These are phyloP conservation scores for Drosophila mayri DNA, from an alignment of 1,140 invertebrate species.

Conservation along the genomic window DNA sequence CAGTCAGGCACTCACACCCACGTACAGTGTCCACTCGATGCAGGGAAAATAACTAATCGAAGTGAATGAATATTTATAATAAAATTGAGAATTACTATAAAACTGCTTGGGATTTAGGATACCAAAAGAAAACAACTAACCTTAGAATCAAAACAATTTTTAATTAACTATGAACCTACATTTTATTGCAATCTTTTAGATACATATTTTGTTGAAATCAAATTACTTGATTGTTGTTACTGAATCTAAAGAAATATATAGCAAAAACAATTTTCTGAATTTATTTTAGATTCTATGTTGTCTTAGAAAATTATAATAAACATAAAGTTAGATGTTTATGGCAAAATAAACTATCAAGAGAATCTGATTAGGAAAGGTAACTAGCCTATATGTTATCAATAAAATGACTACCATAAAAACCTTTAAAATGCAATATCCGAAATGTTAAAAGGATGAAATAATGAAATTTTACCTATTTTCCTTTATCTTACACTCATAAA, in stretches of 20 bases:
- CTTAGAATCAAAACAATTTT: neutral
- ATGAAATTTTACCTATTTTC: too few species aligned
- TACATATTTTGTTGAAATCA: neutral
- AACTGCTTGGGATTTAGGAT: too few species aligned
- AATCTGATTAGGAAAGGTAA: accelerated
- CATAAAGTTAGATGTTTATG: neutral
- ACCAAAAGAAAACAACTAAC: neutral
- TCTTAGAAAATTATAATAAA: neutral
- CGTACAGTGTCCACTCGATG: neutral
- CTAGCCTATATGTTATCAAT: neutral
- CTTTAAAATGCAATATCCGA: neutral
- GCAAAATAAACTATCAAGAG: neutral
- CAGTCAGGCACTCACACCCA: constrained; percentile 16
- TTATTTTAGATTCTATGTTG: neutral
- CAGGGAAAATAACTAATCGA: neutral
- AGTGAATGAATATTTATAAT: neutral
- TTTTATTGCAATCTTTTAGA: neutral
- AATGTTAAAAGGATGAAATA: neutral
- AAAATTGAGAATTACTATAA: too few species aligned
- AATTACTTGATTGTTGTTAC: neutral
- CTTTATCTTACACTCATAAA: neutral
- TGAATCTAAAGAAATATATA: neutral
- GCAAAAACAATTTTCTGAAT: too few species aligned
- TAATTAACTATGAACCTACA: neutral
- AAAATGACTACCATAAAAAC: too few species aligned